Conservation (phyloP, 2,113 vertebrate species). For the Ancistrus triradiatus region DNA sequence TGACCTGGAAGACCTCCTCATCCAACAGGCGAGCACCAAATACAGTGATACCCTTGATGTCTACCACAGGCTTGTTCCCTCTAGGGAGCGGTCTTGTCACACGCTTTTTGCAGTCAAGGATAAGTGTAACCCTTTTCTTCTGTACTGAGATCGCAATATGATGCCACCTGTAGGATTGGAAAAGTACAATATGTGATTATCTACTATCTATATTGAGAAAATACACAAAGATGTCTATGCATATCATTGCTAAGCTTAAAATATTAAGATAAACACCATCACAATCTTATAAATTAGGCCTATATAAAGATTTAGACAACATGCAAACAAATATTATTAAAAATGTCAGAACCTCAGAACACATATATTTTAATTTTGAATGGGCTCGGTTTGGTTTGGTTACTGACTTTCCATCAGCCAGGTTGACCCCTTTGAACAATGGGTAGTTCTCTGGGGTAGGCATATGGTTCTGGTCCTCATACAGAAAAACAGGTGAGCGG, state of each 20-base stretch:
- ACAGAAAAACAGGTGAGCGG: conserved; percentile 81
- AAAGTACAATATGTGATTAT: no score
- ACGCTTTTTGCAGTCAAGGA: conserved; percentile 86
- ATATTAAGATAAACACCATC: no score
- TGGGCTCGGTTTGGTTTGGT: conserved; percentile 45
- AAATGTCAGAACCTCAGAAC: no score
- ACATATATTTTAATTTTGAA: neutral
- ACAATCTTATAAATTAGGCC: no score
- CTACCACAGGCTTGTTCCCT: conserved; percentile 70
- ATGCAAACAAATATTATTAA: no score
- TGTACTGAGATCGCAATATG: conserved; percentile 81
- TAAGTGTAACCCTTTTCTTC: conserved; percentile 80
- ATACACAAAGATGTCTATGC: no score
- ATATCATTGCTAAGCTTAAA: neutral
- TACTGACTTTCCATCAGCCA: conserved; percentile 93
- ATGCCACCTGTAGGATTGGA: conserved; percentile 77
- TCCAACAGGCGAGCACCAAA: conserved; percentile 84
- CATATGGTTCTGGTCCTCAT: conserved; percentile 80
- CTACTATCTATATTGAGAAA: no score
- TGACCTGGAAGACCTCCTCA: conserved; percentile 86
- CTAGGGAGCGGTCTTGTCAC: conserved; percentile 73
- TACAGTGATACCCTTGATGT: conserved; percentile 81
- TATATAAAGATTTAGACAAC: no score
- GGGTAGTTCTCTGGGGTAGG: conserved; percentile 81
- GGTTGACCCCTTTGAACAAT: conserved; percentile 78